Evolutionary conservation across 2,113 vertebrate genomes (phyloP), one percentile per base, ranked within the genome.

Genomic region (Epinephelus cyanopodus): DNA sequence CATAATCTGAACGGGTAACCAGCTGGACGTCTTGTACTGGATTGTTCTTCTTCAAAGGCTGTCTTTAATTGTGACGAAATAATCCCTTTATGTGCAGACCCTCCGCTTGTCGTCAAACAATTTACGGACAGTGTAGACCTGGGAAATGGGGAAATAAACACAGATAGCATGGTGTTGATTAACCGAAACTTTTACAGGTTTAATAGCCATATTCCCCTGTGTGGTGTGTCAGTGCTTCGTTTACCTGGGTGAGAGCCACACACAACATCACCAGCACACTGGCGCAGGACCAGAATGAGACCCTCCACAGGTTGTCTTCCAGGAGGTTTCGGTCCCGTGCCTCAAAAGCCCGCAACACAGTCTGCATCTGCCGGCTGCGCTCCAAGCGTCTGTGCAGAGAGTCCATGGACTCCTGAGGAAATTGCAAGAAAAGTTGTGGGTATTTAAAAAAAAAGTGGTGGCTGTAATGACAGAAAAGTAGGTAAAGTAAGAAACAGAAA

Each of bases 271-370:
- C 95, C 18, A 95, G 89, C 70, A 97, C 77, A 0, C 95, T 96
- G 64, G 96, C 89, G 0, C 96, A 97, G 0, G 97, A 98, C 97
- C 97, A 97, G 90, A 97, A 97, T 8, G 96, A 97, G 53, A 98
- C 97, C 29, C 95, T 93, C 89, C 94, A 96, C 21, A 97, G 89
- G 90, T 97, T 98, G 80, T 96, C 95, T 56, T 97, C 97, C 81
- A 96, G 96, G 25, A 98, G 95, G 88, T 97, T 97, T 17, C 97
- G 93, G 89, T 98, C 97, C 0, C 97, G 95, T 0, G 97, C 97
- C 87, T 98, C 97, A 5, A 96, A 97, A 1, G 97, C 96, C 37
- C 96, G 91, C 48, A 98, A 82, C 48, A 96, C 92, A 0, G 94
- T 95, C 93, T 97, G 96, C 95, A 97, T 95, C 84, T 97, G 97